Base-by-base conservation (phyloP, 1,140 invertebrate genomes). In the Hypothenemus hampei region DNA sequence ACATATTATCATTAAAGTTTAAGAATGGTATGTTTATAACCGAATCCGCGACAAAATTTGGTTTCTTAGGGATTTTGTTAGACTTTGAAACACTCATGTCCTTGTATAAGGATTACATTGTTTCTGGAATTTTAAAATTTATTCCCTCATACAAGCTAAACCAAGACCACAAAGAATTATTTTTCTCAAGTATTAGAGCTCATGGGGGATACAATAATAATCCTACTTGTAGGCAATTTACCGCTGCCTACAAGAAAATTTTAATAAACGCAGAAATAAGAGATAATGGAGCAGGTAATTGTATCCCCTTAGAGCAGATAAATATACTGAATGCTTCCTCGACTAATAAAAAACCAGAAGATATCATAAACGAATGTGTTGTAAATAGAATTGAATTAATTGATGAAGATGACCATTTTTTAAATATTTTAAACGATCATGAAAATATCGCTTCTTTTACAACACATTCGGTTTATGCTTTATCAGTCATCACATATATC, bases 201-300 rank as follows among this genome's bases (percentile, higher is more conserved):
- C 57, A 55, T 24, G 31, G 31, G 10, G 51, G 56, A 10, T 41
- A 35, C 21, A 59, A 61, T 43, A 55, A 61, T 26, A 61, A 61
- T 18, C 57, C 60, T 3, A 54, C 40, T 33, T 55, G 44, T 13
- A 40, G 41, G 10, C 50, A 61, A 48, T 58, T 61, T 59, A 49
- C 20, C 4, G 15, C 48, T 43, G 43, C 43, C 3, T 60, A 53
- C 31, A 58, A 60, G 36, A 58, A 40, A 50, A 10, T 58, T 24
- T 13, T 54, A 18, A 40, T 61, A 21, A 45, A 52, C 31, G 7
- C 24, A 8, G 60, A 61, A 51, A 13, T 58, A 8, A 7, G 35
- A 13, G 49, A 60, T 0, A 21, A 29, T 41, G 47, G 53, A 7
- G 31, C 45, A 19, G 53, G 53, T 3, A 60, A 57, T 24, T 57